Conservation (phyloP, 2,113 vertebrate genomes). For the Saccopteryx bilineata region DNA sequence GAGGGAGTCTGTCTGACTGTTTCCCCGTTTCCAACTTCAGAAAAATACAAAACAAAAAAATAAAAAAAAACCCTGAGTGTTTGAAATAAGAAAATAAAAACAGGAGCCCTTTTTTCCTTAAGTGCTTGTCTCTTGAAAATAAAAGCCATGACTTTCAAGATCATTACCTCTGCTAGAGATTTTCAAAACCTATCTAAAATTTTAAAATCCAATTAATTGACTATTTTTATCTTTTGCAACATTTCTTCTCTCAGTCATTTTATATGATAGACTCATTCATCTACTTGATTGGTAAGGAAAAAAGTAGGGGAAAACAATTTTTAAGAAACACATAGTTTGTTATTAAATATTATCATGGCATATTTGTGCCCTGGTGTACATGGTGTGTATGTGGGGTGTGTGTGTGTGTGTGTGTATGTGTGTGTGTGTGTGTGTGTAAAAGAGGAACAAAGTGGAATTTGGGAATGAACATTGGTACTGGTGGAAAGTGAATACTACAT, state of each 20-base stretch:
- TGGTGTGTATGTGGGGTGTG: neutral
- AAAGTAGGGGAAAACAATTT: neutral
- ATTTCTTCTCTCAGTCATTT: neutral
- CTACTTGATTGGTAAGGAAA: neutral
- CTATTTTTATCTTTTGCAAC: neutral
- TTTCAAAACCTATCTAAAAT: neutral
- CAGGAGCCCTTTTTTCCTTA: neutral
- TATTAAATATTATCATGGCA: neutral
- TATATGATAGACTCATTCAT: neutral
- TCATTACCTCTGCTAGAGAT: conserved; percentile 4
- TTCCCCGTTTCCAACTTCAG: too few relatives aligned
- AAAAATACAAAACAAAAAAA: too few relatives aligned
- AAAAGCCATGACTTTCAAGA: conserved; percentile 43
- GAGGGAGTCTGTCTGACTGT: too few relatives aligned
- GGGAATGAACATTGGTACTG: neutral
- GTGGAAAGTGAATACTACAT: neutral
- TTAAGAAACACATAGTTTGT: neutral
- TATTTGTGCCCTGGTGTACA: neutral
- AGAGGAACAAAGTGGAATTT: neutral
- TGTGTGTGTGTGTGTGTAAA: neutral
- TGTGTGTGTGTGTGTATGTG: neutral
- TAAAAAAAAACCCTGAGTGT: neutral
- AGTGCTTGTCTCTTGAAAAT: conserved; percentile 44
- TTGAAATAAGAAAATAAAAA: conserved; percentile 64
- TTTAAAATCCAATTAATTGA: conserved; percentile 31